A percentile compares a stretch with the other conserved stretches of the same genome.
Conservation (phyloP, 2,797 vertebrate genomes). For the Lateolabrax maculatus region DNA sequence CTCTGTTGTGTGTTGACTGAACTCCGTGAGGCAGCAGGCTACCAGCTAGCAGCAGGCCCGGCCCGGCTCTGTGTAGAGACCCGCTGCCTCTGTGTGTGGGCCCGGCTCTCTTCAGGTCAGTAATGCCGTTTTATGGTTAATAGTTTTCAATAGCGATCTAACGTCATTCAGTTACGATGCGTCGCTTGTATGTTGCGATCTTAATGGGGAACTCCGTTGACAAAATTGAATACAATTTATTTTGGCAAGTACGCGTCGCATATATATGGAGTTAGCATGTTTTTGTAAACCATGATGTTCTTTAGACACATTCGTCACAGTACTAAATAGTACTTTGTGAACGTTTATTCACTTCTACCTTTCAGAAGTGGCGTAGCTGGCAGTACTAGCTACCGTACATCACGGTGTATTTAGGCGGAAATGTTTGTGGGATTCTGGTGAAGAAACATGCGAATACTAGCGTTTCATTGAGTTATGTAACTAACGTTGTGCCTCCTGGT, state of each 20-base stretch:
- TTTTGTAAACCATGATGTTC: background rate
- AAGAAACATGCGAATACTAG: background rate
- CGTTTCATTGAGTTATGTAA: background rate
- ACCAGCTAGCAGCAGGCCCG: background rate
- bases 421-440: background rate
- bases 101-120: background rate
- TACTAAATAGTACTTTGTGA: background rate
- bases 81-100: accelerated
- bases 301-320: background rate
- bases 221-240: background rate
- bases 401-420: background rate
- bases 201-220: background rate
- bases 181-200: background rate
- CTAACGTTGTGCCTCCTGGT: no score
- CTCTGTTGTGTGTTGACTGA: no score
- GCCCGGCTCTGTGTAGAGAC: background rate
- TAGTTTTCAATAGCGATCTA: no score
- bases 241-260: accelerated
- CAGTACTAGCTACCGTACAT: background rate
- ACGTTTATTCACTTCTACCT: no score
- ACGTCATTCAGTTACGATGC: background rate
- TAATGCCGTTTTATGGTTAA: no score
- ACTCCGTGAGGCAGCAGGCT: slow-evolving; percentile 15
- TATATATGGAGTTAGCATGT: background rate
- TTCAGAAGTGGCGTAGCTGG: background rate